These are phyloP conservation scores for Oenanthe melanoleuca DNA, from an alignment of 2,113 vertebrate species.

Conservation along the genomic window DNA sequence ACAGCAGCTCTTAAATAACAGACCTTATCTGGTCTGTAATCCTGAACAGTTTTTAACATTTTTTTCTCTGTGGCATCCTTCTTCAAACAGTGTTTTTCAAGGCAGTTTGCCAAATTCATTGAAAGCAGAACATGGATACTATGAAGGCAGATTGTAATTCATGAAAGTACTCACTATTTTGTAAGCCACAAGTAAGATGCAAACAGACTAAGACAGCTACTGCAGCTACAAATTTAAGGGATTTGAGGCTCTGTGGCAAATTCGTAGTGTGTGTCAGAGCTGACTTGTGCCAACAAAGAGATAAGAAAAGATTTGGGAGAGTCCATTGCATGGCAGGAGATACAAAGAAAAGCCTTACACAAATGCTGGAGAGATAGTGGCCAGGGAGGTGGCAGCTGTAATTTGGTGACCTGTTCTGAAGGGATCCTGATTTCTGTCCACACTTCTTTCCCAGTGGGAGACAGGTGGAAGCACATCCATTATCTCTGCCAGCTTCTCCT, in stretches of 20 bases:
- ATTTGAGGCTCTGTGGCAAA: background rate
- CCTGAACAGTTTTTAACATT: background rate
- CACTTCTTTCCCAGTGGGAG: background rate
- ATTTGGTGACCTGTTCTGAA: constrained; percentile 8
- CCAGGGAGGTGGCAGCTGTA: background rate
- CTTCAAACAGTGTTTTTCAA: background rate
- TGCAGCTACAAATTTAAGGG: background rate
- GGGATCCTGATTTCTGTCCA: background rate
- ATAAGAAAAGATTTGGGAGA: background rate
- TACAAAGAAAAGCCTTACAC: background rate
- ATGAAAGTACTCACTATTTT: background rate
- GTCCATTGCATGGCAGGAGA: background rate
- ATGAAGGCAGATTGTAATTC: background rate
- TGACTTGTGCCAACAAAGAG: background rate
- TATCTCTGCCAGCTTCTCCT: constrained; percentile 23
- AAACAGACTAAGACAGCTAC: background rate
- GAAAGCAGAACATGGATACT: background rate
- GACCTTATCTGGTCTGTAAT: background rate
- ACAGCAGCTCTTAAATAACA: background rate
- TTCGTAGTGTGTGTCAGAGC: background rate
- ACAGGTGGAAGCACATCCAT: background rate
- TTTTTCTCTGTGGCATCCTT: background rate
- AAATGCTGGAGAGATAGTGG: background rate
- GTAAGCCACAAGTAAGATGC: background rate
- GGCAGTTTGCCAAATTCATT: background rate